Conservation (phyloP, 2,113 vertebrate genomes). For the Dryoscopus gambensis region DNA sequence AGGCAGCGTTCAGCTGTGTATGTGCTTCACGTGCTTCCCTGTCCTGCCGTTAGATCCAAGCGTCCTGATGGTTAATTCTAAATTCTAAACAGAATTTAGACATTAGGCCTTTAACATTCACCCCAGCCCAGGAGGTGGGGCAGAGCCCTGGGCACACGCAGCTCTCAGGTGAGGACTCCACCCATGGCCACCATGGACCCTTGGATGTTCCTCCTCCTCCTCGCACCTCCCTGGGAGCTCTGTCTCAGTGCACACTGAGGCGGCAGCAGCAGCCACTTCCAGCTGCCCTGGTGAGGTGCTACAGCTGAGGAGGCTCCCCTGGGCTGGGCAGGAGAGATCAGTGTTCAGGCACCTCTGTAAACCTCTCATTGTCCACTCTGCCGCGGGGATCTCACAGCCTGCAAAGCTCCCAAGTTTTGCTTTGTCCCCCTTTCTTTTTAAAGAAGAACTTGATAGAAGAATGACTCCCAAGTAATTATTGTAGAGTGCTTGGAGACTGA, state of each 20-base stretch:
- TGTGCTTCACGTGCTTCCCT: background rate
- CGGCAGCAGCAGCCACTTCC: background rate
- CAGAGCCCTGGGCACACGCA: background rate
- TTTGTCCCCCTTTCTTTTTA: background rate
- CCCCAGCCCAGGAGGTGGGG: background rate
- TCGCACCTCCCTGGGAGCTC: background rate
- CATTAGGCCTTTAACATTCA: background rate
- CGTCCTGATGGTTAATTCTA: background rate
- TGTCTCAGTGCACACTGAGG: background rate
- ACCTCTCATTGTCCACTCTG: background rate
- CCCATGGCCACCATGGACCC: background rate
- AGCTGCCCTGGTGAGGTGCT: background rate
- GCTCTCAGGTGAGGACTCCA: background rate
- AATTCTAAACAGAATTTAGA: background rate
- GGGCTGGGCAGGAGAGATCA: background rate
- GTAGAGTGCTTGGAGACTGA: background rate
- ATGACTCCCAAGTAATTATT: background rate
- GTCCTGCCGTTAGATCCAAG: accelerated
- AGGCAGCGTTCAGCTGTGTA: background rate
- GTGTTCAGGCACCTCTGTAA: background rate
- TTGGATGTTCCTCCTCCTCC: background rate
- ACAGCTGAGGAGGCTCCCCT: background rate
- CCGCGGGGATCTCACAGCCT: background rate
- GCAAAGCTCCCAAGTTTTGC: background rate
- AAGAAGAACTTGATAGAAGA: background rate